phyloP scores from a whole-genome alignment of 2,797 vertebrate genomes.

The Acrocephalus scirpaceus region DNA sequence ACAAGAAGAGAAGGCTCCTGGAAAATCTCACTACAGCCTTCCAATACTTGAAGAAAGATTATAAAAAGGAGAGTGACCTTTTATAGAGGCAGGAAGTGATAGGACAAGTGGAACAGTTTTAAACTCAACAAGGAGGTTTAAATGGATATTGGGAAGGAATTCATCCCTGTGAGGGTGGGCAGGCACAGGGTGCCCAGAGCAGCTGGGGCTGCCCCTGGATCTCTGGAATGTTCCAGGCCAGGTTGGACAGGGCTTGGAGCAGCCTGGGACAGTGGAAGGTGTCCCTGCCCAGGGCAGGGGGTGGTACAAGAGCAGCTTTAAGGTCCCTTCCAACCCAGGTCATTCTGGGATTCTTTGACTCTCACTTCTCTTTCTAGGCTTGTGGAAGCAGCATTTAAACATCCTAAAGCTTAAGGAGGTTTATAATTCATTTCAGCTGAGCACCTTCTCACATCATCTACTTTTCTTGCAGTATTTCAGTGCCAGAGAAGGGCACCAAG shows the following conservation, averaged over 20 bases:
- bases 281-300: not conserved
- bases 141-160: not conserved
- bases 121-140: not conserved
- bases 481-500: not conserved
- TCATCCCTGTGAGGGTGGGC: accelerated
- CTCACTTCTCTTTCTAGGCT: not conserved
- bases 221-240: not conserved
- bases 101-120: not conserved
- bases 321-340: not conserved
- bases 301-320: not conserved
- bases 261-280: accelerated
- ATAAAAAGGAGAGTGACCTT: not conserved
- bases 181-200: not conserved
- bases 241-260: accelerated
- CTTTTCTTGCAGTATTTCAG: not conserved
- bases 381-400: not conserved
- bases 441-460: not conserved
- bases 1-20: not conserved
- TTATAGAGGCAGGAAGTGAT: not conserved
- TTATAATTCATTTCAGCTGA: not conserved
- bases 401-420: not conserved
- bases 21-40: not conserved
- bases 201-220: not conserved
- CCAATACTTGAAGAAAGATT: not conserved
- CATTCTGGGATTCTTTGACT: not conserved